Evolutionary conservation across 1,140 invertebrate genomes (phyloP), one percentile per base, ranked within the genome.

Genomic region (Drosophila pruinosa): DNA sequence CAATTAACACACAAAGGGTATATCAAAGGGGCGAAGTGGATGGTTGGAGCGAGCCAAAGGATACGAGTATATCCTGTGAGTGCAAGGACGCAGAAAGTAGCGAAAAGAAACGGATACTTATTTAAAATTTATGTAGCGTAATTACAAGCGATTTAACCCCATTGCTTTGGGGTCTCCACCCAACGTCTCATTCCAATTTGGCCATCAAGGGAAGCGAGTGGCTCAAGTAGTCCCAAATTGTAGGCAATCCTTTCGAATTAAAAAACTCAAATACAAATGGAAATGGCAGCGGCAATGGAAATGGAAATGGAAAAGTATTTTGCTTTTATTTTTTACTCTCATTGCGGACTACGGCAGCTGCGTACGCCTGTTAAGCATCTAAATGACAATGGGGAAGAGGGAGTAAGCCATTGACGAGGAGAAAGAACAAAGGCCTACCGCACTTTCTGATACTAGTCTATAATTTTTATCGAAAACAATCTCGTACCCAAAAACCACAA

Each of bases 61-160:
- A 39, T 74, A 8, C 45, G 54, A 75, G 34, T 54, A 53, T 73
- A 78, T 81, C 59, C 78, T 75, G 68, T 0, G 62, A 62, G 56
- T 65, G 74, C 82, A 69, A 61, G 74, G 56, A 81, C 64, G 68
- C 75, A 73, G 57, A 78, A 82, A 82, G 68, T 68, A 75, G 82
- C 82, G 75, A 82, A 86, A 86, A 88, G 78, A 82, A 88, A 88
- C 83, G 82, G 82, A 89, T 88, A 88, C 83, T 88, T 88, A 88
- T 88, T 88, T 88, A 88, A 88, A 88, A 88, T 88, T 88, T 88
- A 88, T 88, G 83, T 88, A 82, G 83, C 82, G 78, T 88, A 88
- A 88, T 88, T 88, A 88, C 82, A 88, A 82, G 72, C 82, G 83
- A 88, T 88, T 88, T 86, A 86, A 75, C 78, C n/a, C 78, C 81